phyloP scores from a whole-genome alignment of 2,797 vertebrate genomes.

The Lepus oiostolus region DNA sequence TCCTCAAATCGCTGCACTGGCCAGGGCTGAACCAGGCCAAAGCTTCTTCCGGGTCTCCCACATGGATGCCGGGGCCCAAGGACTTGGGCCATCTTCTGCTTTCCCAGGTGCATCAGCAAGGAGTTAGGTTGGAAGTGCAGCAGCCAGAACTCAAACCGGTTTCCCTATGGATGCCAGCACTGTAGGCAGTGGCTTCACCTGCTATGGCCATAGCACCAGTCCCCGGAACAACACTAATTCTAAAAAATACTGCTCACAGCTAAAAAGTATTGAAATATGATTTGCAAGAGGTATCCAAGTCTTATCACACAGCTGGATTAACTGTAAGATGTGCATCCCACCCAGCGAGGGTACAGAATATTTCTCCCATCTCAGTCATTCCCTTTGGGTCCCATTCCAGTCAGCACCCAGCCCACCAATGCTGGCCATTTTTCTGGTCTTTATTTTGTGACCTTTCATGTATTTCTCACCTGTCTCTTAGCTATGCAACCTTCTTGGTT shows the following conservation, averaged over 20 bases:
- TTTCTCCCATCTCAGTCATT: constrained; percentile 19
- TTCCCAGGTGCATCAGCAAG: too few species aligned
- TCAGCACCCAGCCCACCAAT: background rate
- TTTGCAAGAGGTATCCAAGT: background rate
- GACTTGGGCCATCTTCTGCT: too few species aligned
- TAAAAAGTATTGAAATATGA: background rate
- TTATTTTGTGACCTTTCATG: background rate
- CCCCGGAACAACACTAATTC: background rate
- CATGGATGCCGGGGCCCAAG: too few species aligned
- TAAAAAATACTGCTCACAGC: background rate
- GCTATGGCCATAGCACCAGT: too few species aligned
- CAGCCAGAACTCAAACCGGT: too few species aligned
- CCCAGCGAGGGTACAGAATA: background rate
- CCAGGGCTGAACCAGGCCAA: too few species aligned
- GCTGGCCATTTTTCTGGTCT: background rate
- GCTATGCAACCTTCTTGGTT: background rate
- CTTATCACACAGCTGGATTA: background rate
- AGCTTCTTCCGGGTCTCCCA: too few species aligned
- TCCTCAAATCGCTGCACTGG: too few species aligned
- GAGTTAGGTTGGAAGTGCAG: too few species aligned
- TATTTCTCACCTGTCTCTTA: background rate
- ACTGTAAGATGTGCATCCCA: constrained; percentile 1
- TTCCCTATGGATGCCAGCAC: too few species aligned
- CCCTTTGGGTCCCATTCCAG: background rate
- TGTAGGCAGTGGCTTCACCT: too few species aligned